phyloP scores from a whole-genome alignment of 2,888 invertebrate genomes.

The Mimachlamys varia region DNA sequence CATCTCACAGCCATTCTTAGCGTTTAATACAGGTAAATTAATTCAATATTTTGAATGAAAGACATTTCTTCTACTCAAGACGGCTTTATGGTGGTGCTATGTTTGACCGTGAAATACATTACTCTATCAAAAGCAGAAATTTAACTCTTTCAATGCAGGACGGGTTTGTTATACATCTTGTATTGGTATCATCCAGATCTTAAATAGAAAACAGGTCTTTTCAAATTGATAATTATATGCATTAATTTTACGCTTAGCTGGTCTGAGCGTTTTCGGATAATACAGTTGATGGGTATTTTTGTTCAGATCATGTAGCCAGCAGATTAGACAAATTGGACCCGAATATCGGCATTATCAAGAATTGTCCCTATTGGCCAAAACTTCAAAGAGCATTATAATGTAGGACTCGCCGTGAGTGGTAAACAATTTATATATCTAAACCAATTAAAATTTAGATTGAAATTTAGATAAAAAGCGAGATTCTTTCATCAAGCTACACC shows the following conservation, averaged over 20 bases:
- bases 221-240: slow-evolving; percentile 36
- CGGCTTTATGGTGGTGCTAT: neutral
- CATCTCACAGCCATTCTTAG: neutral
- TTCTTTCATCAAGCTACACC: neutral
- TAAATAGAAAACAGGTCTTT: slow-evolving; percentile 36
- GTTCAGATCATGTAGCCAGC: neutral
- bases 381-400: slow-evolving; percentile 29
- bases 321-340: neutral
- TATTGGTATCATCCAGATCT: slow-evolving; percentile 1
- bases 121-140: slow-evolving; percentile 24
- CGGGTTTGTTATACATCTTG: neutral
- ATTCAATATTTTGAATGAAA: slow-evolving; percentile 34
- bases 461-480: slow-evolving; percentile 16
- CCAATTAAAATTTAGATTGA: slow-evolving; percentile 31
- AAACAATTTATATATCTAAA: slow-evolving; percentile 25
- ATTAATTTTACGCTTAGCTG: slow-evolving; percentile 32
- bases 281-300: neutral
- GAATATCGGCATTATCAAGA: neutral
- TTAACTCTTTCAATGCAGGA: slow-evolving; percentile 7
- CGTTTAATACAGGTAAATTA: neutral
- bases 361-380: slow-evolving; percentile 7
- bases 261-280: neutral
- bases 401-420: neutral
- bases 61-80: slow-evolving; percentile 7
- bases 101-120: slow-evolving; percentile 29